Evolutionary conservation across 2,797 vertebrate species (phyloP), one percentile per base, ranked within the genome.

Genomic region (Periophthalmus magnuspinnatus): DNA sequence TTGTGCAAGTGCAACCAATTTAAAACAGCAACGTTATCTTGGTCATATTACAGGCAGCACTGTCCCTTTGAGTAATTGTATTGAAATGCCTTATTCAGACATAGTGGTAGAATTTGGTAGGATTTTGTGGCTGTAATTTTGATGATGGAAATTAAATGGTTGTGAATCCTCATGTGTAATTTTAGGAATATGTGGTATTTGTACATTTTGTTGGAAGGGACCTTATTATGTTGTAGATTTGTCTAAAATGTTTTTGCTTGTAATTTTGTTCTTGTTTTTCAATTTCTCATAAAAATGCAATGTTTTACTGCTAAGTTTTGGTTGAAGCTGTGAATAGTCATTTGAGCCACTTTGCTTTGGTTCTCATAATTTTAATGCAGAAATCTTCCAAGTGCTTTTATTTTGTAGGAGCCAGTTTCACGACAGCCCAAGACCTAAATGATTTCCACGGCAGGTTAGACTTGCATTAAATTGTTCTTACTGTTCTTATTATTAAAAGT

Each of bases 321-420:
- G 70, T 89, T 90, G 72, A 92, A 92, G 84, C 90, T 92, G 90
- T 91, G 90, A 93, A 91, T 83, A 81, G 79, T 80, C 72, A 67
- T 59, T 81, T 81, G 87, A 89, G 85, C 79, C 87, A 81, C 82
- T 88, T 90, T 84, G 69, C 80, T 87, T 87, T 76, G 80, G 71
- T 81, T 84, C 58, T 81, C 33, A 5, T 5, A 5, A 6, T 63
- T 47, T 63, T 22, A 45, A 67, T 58, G 41, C 71, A 66, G 5
- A 69, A 24, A 7, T 0, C 55, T 32, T 68, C 77, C 28, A 56
- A 10, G 32, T 77, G 34, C 67, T 79, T 81, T 79, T 57, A 70
- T 63, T 62, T 82, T 65, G 73, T 74, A 71, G 76, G 69, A 85
- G 82, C 76, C 74, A 59, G 67, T 85, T 71, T 45, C 45, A 62